Conservation (phyloP, 30 jellyfish, hydroid and myxozoan genomes). For the Hydra vulgaris region DNA sequence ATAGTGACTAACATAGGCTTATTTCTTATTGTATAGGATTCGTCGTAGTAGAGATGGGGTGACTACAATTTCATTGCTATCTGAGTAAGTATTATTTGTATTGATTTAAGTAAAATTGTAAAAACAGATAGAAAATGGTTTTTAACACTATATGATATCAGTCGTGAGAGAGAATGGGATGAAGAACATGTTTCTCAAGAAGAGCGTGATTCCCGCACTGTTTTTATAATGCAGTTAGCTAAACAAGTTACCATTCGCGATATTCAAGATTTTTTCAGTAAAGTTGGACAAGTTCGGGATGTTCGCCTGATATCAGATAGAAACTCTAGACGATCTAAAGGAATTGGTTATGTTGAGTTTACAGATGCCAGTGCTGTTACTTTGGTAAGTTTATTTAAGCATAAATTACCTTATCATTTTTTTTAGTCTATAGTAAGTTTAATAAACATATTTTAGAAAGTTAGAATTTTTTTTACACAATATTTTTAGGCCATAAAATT, state of each 20-base stretch:
- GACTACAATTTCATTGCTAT: slow-evolving; percentile 24
- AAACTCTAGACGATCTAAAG: slow-evolving; percentile 96
- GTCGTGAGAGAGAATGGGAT: slow-evolving; percentile 91
- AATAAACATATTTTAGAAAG: neutral
- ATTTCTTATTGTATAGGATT: slow-evolving; percentile 2
- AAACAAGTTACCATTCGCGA: slow-evolving; percentile 79
- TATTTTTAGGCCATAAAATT: slow-evolving; percentile 70
- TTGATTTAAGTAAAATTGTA: neutral
- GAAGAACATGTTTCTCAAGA: slow-evolving; percentile 84
- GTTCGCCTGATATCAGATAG: slow-evolving; percentile 91
- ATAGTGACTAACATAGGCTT: neutral
- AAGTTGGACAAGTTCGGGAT: slow-evolving; percentile 98
- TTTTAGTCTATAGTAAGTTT: no score
- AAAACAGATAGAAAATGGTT: neutral
- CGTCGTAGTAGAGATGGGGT: slow-evolving; percentile 44
- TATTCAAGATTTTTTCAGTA: slow-evolving; percentile 88
- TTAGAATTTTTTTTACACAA: neutral
- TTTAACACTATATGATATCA: slow-evolving; percentile 6
- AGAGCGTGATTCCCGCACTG: slow-evolving; percentile 98
- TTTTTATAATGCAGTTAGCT: slow-evolving; percentile 92
- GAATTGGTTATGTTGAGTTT: slow-evolving; percentile 98
- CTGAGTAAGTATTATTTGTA: slow-evolving; percentile 4
- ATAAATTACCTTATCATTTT: neutral
- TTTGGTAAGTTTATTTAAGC: slow-evolving; percentile 36
- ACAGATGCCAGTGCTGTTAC: slow-evolving; percentile 94